Percentiles rank a stretch among this genome's conserved stretches.
Evolutionary conservation across 2,888 invertebrate genomes (phyloP).

Genomic region (Hydriomena furcata): DNA sequence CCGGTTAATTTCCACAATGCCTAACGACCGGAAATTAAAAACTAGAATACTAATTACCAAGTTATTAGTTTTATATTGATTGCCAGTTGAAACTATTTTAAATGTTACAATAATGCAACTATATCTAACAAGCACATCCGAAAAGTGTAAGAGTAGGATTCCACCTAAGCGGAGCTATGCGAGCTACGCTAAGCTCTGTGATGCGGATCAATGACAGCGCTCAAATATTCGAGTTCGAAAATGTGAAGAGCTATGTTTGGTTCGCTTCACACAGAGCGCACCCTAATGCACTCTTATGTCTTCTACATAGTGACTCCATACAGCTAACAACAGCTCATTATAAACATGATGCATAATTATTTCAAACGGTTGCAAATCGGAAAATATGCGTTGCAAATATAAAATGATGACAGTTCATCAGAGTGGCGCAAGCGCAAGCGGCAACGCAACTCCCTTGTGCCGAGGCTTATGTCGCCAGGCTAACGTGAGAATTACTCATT

Average conservation of each 20-base stretch:
- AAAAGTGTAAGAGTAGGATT: too few species aligned
- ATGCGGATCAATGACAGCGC: too few species aligned
- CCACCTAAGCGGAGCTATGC: too few species aligned
- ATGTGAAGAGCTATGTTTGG: too few species aligned
- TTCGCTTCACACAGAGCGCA: too few species aligned
- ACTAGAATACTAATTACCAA: constrained; percentile 11
- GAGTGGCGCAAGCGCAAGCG: constrained; percentile 28
- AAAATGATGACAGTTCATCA: constrained; percentile 33
- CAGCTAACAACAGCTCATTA: constrained; percentile 17
- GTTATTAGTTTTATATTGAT: constrained; percentile 4
- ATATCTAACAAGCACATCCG: neutral
- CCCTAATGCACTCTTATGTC: neutral
- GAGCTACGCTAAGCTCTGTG: too few species aligned
- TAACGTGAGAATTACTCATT: constrained; percentile 16
- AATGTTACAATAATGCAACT: neutral
- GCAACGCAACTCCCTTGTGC: constrained; percentile 19
- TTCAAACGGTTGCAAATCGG: constrained; percentile 33
- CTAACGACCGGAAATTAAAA: constrained; percentile 15
- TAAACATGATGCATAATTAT: constrained; percentile 19
- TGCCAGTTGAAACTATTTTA: neutral
- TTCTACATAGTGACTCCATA: constrained; percentile 3
- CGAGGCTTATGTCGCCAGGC: constrained; percentile 17
- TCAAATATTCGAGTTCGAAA: too few species aligned
- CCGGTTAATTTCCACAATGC: constrained; percentile 12
- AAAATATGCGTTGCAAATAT: constrained; percentile 29